Evolutionary conservation across 2,113 vertebrate genomes (phyloP), one percentile per base, ranked within the genome.

Genomic region (Oxygymnocypris stewartii): DNA sequence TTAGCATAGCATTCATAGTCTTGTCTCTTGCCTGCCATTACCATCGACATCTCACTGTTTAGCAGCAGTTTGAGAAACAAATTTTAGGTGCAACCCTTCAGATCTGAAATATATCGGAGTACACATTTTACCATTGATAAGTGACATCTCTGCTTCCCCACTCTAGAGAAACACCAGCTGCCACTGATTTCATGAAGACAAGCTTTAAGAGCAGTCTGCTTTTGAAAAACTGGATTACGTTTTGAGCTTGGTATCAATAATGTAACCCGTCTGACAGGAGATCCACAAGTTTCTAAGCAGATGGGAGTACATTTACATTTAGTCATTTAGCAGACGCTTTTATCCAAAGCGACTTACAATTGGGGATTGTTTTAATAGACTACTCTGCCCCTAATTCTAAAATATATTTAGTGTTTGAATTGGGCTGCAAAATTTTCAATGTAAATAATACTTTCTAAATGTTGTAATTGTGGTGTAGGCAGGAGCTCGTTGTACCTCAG

Each of bases 151-250:
- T 47, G 40, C 73, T 75, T 75, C 20, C 6, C 37, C 20, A 44
- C 40, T 73, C 69, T 44, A 75, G 23, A 75, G 73, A 75, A 75
- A 75, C 5, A 14, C 73, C 73, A 75, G 40, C 40, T 75, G 73
- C 40, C 40, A 75, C 73, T 75, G 73, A 75, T 75, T 75, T 75
- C 40, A 75, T 25, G 20, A 75, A 42, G 20, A 4, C 40, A 75
- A 44, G 40, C 73, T 75, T 47, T 75, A 75, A 47, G 73, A 75
- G 73, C 73, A 47, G 42, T 23, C 73, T 75, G 73, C 28, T 75
- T 75, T 75, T 75, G 73, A 75, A 47, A 75, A 47, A 47, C 40
- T 75, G 73, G 73, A 75, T 75, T 75, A 75, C 47, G 73, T 75
- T 47, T 75, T 75, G 73, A 75, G 73, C 6, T 47, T 47, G 73